These are phyloP conservation scores for Psettodes erumei DNA, from an alignment of 2,113 vertebrate genomes.

Conservation along the genomic window DNA sequence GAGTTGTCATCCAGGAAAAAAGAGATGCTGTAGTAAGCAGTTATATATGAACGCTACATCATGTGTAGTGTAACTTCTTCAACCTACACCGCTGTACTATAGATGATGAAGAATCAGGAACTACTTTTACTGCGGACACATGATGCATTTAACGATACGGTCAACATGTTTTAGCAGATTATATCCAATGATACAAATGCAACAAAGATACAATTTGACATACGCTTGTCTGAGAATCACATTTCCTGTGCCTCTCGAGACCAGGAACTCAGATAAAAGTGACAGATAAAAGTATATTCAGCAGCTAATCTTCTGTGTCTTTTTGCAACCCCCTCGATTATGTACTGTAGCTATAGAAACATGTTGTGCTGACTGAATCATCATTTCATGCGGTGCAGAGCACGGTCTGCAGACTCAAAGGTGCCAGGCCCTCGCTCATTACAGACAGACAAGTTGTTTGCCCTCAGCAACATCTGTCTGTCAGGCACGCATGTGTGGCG, in stretches of 20 bases:
- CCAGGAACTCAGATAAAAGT: too few relatives aligned
- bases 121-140: background rate
- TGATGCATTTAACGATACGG: background rate
- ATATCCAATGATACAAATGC: background rate
- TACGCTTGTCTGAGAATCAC: slow-evolving; percentile 2
- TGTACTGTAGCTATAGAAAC: slow-evolving; percentile 68
- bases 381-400: slow-evolving; percentile 21
- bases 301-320: background rate
- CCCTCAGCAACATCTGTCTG: background rate
- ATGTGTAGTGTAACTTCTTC: background rate
- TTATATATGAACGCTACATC: background rate
- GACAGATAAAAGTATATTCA: slow-evolving; percentile 8
- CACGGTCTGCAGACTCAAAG: slow-evolving; percentile 31
- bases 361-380: slow-evolving; percentile 23
- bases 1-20: background rate
- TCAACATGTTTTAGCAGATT: background rate
- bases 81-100: background rate
- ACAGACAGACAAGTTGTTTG: slow-evolving; percentile 19
- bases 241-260: slow-evolving; percentile 11
- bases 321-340: background rate
- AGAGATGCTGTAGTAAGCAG: background rate
- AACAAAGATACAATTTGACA: background rate
- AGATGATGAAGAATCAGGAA: background rate
- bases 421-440: slow-evolving; percentile 19
- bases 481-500: background rate